Evolutionary conservation across 2,797 vertebrate genomes (phyloP).

Genomic region (Meriones psammophilus): DNA sequence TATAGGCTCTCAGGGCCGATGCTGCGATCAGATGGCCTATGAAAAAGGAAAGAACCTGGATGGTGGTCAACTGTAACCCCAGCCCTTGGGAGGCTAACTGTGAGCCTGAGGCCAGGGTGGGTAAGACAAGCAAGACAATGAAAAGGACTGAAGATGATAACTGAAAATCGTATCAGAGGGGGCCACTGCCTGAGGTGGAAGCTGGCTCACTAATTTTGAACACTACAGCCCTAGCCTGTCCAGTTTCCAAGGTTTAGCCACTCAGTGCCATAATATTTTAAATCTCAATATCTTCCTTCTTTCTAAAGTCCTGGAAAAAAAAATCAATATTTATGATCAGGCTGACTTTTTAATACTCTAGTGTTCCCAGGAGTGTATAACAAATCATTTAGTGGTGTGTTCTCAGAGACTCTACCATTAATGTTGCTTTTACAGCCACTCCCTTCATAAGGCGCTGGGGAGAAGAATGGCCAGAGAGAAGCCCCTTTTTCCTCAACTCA

Average conservation of each 20-base stretch:
- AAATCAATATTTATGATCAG: conserved; percentile 28
- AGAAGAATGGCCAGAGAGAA: conserved; percentile 13
- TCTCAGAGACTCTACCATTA: neutral
- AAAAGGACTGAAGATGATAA: neutral
- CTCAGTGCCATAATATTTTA: conserved; percentile 5
- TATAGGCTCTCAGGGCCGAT: neutral
- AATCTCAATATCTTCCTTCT: conserved; percentile 19
- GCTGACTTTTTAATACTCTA: neutral
- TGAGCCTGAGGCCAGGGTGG: neutral
- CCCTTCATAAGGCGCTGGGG: conserved; percentile 37
- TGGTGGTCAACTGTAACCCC: neutral
- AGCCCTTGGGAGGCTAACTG: neutral
- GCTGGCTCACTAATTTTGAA: neutral
- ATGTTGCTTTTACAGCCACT: neutral
- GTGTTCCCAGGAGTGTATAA: neutral
- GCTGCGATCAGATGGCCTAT: neutral
- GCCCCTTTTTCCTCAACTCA: conserved; percentile 41
- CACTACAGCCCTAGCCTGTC: neutral
- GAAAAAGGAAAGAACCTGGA: neutral
- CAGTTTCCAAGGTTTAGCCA: neutral
- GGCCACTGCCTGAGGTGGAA: neutral
- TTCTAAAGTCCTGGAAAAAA: neutral
- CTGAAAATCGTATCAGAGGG: neutral
- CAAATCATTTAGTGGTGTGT: neutral
- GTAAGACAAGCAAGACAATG: neutral